Evolutionary conservation across 2,888 invertebrate genomes (phyloP).

Genomic region (Athripsodes cinereus): DNA sequence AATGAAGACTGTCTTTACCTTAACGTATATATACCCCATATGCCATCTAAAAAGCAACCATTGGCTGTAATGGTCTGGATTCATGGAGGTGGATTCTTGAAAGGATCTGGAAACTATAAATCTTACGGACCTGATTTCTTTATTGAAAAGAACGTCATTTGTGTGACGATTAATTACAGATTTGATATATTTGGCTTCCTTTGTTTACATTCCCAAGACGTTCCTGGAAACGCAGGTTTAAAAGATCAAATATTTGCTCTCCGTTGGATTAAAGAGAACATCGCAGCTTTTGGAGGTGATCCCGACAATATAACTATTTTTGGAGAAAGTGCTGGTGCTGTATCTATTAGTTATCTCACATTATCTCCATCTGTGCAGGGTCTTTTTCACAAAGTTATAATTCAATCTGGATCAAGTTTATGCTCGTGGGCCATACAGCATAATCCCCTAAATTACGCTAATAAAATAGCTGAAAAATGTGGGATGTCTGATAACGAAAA

Average conservation of each 20-base stretch:
- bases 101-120: conserved; percentile 18
- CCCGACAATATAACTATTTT: conserved; percentile 22
- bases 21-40: conserved; percentile 20
- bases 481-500: conserved; percentile 4
- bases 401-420: conserved; percentile 17
- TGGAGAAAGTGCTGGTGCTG: conserved; percentile 24
- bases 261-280: conserved; percentile 22
- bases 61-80: conserved; percentile 26
- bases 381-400: conserved; percentile 17
- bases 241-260: conserved; percentile 25
- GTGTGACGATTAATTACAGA: conserved; percentile 23
- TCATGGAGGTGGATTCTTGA: conserved; percentile 22
- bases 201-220: conserved; percentile 19
- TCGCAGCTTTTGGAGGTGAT: conserved; percentile 22
- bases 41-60: not conserved
- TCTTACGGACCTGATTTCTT: conserved; percentile 21
- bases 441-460: conserved; percentile 8
- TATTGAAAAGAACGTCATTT: conserved; percentile 15
- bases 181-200: conserved; percentile 22
- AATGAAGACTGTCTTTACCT: conserved; percentile 23
- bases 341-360: conserved; percentile 15
- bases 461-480: conserved; percentile 12
- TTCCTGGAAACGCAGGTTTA: conserved; percentile 23
- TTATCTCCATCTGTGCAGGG: conserved; percentile 15
- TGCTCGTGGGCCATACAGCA: conserved; percentile 15